Conservation (phyloP, 2,888 invertebrate species). For the Lasiommata megera region DNA sequence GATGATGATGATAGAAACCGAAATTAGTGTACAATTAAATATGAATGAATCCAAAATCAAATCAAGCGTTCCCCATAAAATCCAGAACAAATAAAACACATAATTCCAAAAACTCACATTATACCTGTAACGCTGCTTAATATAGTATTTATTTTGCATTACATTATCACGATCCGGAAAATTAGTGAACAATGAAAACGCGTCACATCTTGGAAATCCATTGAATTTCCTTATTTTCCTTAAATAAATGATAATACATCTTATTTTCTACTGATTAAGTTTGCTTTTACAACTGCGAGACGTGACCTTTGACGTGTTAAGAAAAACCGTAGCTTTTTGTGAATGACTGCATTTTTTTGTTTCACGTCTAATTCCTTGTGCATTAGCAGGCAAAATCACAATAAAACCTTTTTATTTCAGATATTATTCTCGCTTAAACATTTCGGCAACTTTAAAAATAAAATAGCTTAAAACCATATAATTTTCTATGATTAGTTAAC, state of each 20-base stretch:
- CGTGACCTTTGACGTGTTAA: not conserved
- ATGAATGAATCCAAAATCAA: too few species aligned
- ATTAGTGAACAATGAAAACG: conserved; percentile 11
- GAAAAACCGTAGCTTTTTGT: conserved; percentile 2
- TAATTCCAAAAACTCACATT: too few species aligned
- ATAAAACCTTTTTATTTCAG: too few species aligned
- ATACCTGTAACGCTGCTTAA: too few species aligned
- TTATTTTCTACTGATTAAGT: not conserved
- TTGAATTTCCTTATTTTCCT: conserved; percentile 19
- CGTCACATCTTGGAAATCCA: conserved; percentile 17
- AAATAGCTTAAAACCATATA: too few species aligned
- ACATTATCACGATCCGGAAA: conserved; percentile 9
- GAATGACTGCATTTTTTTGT: not conserved
- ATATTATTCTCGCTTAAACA: too few species aligned
- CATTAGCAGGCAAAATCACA: not conserved
- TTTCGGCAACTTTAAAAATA: too few species aligned
- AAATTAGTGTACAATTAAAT: too few species aligned
- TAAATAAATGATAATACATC: not conserved
- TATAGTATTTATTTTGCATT: not conserved
- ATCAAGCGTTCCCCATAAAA: too few species aligned
- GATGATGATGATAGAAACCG: too few species aligned
- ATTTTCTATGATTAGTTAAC: too few species aligned
- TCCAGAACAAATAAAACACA: too few species aligned
- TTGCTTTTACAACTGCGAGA: conserved; percentile 1
- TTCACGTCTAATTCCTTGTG: not conserved